phyloP scores from a whole-genome alignment of 2,113 vertebrate species.

The Cryptomyrus ogoouensis region DNA sequence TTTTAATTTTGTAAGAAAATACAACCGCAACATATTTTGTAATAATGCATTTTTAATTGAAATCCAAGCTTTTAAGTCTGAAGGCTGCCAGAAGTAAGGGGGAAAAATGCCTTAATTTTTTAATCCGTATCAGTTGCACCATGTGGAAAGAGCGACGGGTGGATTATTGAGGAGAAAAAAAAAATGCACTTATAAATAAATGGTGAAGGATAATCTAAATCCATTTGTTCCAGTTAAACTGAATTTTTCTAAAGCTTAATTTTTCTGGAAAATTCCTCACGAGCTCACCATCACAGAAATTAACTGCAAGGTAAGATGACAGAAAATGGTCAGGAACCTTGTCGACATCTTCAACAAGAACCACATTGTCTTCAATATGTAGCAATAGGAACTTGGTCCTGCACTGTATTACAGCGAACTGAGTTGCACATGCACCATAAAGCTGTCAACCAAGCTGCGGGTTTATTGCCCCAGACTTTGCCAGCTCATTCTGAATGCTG shows the following conservation, averaged over 20 bases:
- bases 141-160: conserved; percentile 62
- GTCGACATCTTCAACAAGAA: not conserved
- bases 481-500: not conserved
- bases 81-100: conserved; percentile 53
- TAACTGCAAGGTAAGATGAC: not conserved
- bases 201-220: conserved; percentile 41
- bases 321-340: not conserved
- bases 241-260: conserved; percentile 45
- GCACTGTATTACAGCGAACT: not conserved
- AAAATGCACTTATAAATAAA: conserved; percentile 41
- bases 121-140: conserved; percentile 59
- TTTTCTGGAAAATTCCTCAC: conserved; percentile 16
- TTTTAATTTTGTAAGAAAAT: conserved; percentile 45
- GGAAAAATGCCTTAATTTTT: conserved; percentile 62
- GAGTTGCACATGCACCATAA: not conserved
- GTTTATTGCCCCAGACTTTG: not conserved
- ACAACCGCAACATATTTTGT: conserved; percentile 46
- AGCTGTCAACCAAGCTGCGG: not conserved
- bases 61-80: conserved; percentile 43
- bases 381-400: not conserved
- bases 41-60: conserved; percentile 51
- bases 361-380: not conserved
- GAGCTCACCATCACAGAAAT: not conserved
- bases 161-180: conserved; percentile 36
- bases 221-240: conserved; percentile 49